Evolutionary conservation across 1,140 invertebrate species (phyloP).

Genomic region (Chironomus striatipennis): DNA sequence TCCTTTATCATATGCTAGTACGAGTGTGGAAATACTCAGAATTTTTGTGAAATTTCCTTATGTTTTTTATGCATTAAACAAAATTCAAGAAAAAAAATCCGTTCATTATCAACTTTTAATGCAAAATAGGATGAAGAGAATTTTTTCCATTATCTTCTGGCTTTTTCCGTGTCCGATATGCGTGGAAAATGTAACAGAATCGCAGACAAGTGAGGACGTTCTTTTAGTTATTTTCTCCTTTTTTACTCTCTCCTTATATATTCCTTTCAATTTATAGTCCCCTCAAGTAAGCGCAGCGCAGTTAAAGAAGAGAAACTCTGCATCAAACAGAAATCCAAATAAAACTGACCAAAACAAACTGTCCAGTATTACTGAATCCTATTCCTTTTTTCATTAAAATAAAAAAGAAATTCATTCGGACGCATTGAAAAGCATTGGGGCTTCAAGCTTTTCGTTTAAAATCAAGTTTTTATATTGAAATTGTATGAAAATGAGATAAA

Average conservation of each 20-base stretch:
- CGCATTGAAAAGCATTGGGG: neutral
- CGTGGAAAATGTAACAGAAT: constrained; percentile 20
- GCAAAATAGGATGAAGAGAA: neutral
- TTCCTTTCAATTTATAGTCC: neutral
- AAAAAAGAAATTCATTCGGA: constrained; percentile 23
- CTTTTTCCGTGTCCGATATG: constrained; percentile 21
- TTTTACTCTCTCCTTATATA: neutral
- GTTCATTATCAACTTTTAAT: neutral
- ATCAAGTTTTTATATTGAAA: constrained; percentile 18
- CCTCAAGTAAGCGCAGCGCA: neutral
- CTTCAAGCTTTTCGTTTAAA: constrained; percentile 9
- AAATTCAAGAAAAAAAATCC: neutral
- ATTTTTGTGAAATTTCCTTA: too few species aligned
- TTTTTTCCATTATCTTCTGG: neutral
- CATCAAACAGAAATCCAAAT: neutral
- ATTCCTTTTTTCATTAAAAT: constrained; percentile 22
- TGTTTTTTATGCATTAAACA: too few species aligned
- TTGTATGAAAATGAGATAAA: constrained; percentile 17
- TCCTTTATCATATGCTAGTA: too few species aligned
- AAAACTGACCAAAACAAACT: constrained; percentile 11
- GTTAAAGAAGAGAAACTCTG: neutral
- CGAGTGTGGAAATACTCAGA: too few species aligned
- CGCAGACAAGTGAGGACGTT: neutral
- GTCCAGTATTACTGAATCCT: constrained; percentile 14
- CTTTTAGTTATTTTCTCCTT: neutral